A percentile compares a stretch with the other conserved stretches of the same genome.
Evolutionary conservation across 2,113 vertebrate genomes (phyloP).

Genomic region (Pachyramphus minor): DNA sequence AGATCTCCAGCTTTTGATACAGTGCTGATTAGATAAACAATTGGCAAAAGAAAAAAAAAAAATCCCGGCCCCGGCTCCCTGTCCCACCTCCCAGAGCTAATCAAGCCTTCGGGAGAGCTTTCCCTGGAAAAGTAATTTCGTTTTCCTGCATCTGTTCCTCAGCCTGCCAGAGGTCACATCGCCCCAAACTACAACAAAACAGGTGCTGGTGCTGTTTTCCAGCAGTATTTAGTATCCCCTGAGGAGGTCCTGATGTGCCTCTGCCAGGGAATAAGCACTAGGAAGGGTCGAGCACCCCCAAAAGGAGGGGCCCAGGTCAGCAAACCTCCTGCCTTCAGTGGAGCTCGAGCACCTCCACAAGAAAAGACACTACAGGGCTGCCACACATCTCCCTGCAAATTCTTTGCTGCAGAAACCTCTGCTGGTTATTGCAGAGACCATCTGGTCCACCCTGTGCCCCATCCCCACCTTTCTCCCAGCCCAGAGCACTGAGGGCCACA

Average conservation of each 20-base stretch:
- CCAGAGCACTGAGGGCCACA: accelerated
- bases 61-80: background rate
- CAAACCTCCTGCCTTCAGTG: background rate
- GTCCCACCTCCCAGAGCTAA: accelerated
- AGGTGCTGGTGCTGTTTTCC: accelerated
- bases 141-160: background rate
- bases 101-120: background rate
- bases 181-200: accelerated
- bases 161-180: background rate
- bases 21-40: background rate
- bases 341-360: background rate
- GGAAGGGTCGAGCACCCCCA: background rate
- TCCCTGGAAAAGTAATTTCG: background rate
- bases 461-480: background rate
- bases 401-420: background rate
- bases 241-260: accelerated
- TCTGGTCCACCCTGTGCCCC: accelerated
- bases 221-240: accelerated
- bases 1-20: background rate
- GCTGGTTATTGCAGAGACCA: background rate
- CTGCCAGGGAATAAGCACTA: accelerated
- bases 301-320: background rate
- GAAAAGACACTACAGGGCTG: accelerated
- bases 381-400: accelerated
- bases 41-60: background rate